Conservation (phyloP, 2,888 invertebrate genomes). For the Trisateles emortualis region DNA sequence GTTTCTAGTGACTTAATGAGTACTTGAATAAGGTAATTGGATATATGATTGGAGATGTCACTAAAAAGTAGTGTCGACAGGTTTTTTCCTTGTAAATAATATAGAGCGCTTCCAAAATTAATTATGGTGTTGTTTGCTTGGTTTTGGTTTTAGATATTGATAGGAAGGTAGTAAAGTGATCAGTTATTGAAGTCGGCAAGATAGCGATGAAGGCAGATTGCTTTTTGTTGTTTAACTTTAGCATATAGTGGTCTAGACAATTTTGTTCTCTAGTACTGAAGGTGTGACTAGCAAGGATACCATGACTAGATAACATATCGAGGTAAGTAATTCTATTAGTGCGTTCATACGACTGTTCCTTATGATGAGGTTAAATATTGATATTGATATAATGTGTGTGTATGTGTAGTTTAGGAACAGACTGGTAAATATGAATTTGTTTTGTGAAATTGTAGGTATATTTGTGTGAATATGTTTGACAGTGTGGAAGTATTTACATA, state of each 20-base stretch:
- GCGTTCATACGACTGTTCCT: conserved; percentile 6
- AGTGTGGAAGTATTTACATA: too few relatives aligned
- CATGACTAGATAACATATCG: conserved; percentile 4
- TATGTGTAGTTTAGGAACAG: too few relatives aligned
- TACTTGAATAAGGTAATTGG: background rate
- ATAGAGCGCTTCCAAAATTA: conserved; percentile 3
- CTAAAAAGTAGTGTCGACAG: conserved; percentile 8
- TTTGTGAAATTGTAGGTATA: too few relatives aligned
- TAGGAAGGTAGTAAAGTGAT: too few relatives aligned
- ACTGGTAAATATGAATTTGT: too few relatives aligned
- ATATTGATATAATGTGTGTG: conserved; percentile 9
- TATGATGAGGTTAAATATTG: conserved; percentile 1
- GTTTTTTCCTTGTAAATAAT: background rate
- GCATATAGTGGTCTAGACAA: too few relatives aligned
- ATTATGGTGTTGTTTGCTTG: background rate
- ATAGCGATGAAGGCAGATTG: conserved; percentile 1
- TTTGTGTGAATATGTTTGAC: too few relatives aligned
- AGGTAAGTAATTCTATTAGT: conserved; percentile 10
- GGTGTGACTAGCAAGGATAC: conserved; percentile 12
- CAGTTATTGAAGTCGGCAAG: too few relatives aligned
- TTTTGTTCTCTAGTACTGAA: conserved; percentile 11
- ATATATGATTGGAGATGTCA: conserved; percentile 8
- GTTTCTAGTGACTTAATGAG: background rate
- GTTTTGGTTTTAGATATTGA: conserved; percentile 11
- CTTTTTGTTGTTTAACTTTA: conserved; percentile 5